Evolutionary conservation across 2,888 invertebrate species (phyloP).

Genomic region (Ennomos erosarius): DNA sequence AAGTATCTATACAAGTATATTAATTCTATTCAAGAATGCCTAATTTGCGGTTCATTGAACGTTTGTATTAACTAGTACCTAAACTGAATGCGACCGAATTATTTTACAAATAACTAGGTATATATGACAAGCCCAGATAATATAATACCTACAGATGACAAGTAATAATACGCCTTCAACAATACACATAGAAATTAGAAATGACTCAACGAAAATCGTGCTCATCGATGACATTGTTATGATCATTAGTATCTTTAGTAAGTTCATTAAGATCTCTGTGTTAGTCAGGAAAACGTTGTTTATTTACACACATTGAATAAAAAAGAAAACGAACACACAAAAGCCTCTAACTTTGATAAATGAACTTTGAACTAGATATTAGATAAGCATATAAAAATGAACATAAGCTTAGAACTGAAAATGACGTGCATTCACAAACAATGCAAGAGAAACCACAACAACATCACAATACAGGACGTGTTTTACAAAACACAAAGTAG

Average conservation of each 20-base stretch:
- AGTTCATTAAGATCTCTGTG: constrained; percentile 18
- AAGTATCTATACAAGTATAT: no score
- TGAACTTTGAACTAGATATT: constrained; percentile 19
- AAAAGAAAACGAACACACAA: constrained; percentile 34
- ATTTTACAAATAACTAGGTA: not conserved
- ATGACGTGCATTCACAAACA: no score
- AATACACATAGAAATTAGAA: not conserved
- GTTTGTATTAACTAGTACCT: constrained; percentile 11
- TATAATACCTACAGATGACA: no score
- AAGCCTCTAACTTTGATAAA: constrained; percentile 40
- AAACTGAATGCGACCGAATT: constrained; percentile 1
- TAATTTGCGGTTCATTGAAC: constrained; percentile 11
- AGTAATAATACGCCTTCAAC: constrained; percentile 3
- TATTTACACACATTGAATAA: constrained; percentile 34
- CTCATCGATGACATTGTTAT: constrained; percentile 23
- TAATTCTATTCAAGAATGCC: constrained; percentile 7
- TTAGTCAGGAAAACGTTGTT: constrained; percentile 23
- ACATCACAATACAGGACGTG: no score
- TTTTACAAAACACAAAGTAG: not conserved
- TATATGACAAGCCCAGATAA: no score
- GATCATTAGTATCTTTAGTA: constrained; percentile 35
- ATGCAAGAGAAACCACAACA: no score
- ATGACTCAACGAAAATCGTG: constrained; percentile 28
- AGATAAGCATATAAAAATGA: not conserved
- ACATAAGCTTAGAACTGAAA: no score